phyloP scores from a whole-genome alignment of 2,888 invertebrate species.

The Erebia epiphron region DNA sequence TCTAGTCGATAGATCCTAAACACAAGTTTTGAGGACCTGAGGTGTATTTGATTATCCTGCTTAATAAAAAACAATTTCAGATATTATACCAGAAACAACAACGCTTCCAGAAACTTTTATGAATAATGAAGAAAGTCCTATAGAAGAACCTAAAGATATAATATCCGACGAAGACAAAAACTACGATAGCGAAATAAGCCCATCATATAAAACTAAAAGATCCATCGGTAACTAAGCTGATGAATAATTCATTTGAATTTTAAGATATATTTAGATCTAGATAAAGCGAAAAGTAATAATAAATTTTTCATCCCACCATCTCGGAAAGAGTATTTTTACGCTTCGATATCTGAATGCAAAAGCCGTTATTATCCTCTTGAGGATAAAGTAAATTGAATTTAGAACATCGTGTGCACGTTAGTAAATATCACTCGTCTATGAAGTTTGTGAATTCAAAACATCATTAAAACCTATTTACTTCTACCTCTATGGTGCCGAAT shows the following conservation, averaged over 20 bases:
- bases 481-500: too few species aligned
- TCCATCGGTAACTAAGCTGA: slow-evolving; percentile 55
- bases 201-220: slow-evolving; percentile 58
- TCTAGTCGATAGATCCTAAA: not conserved
- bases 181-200: slow-evolving; percentile 48
- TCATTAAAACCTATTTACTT: too few species aligned
- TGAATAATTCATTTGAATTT: not conserved
- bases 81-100: not conserved
- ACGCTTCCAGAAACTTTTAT: slow-evolving; percentile 1
- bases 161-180: slow-evolving; percentile 45
- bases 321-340: too few species aligned
- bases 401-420: too few species aligned
- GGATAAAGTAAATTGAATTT: too few species aligned
- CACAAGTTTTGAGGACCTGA: not conserved
- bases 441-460: too few species aligned
- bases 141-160: slow-evolving; percentile 1
- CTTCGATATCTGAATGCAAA: too few species aligned
- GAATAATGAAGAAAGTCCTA: slow-evolving; percentile 20
- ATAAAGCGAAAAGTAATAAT: not conserved
- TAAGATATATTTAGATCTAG: not conserved
- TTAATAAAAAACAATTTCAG: slow-evolving; percentile 5
- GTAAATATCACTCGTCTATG: too few species aligned
- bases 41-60: not conserved
- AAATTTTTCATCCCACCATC: too few species aligned
- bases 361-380: too few species aligned